Conservation (phyloP, 2,888 invertebrate genomes). For the Halocaridina rubra region DNA sequence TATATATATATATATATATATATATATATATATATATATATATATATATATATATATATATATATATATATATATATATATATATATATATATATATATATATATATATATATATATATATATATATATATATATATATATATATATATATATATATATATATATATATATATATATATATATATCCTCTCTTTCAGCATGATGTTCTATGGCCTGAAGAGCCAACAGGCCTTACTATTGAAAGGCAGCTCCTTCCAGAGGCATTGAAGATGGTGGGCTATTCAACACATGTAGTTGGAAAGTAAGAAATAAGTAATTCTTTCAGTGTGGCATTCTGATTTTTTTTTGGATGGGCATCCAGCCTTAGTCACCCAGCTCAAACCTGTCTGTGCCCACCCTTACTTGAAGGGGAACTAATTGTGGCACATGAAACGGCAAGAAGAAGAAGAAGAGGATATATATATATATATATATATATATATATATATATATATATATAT, state of each 20-base stretch:
- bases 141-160: not conserved
- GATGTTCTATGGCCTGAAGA: slow-evolving; percentile 67
- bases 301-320: not conserved
- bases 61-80: not conserved
- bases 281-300: slow-evolving; percentile 66
- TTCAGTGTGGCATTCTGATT: not conserved
- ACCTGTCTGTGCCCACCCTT: too few species aligned
- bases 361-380: too few species aligned
- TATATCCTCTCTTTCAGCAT: not conserved
- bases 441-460: too few species aligned
- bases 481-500: too few species aligned
- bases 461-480: too few species aligned
- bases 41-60: not conserved
- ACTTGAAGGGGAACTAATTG: too few species aligned
- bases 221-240: slow-evolving; percentile 66
- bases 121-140: not conserved
- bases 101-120: not conserved
- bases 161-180: not conserved
- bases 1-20: not conserved
- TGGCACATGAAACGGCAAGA: too few species aligned
- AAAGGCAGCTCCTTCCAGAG: slow-evolving; percentile 67
- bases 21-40: not conserved
- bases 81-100: not conserved
- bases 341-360: too few species aligned
- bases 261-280: slow-evolving; percentile 66